Evolutionary conservation across 2,888 invertebrate species (phyloP), one percentile per base, ranked within the genome.

Genomic region (Leptothorax acervorum): DNA sequence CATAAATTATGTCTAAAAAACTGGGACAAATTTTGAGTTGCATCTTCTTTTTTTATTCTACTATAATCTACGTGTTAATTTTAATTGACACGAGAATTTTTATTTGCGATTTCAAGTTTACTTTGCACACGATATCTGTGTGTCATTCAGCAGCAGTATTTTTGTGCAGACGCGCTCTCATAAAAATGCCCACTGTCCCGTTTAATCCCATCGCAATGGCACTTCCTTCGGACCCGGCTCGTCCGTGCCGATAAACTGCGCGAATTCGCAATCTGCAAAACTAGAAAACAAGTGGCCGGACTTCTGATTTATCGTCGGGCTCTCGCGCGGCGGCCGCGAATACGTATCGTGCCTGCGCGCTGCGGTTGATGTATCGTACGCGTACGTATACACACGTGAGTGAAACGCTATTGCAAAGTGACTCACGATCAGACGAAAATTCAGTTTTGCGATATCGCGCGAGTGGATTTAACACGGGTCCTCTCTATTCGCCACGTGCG

Each of bases 231-330:
- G 74, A 84, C 87, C 45, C 84, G 76, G 75, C 84, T 85, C 82
- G 85, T 79, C 53, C 86, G 63, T n/a, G n/a, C 57, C 76, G 86
- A 75, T 83, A 87, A 87, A 82, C 71, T 65, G 82, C 79, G 89
- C 89, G 85, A 91, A 91, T 91, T 90, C 82, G 87, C 84, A 90
- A 92, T 92, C 90, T 88, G 88, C 82, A 87, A 88, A 89, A 90
- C 88, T 86, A 82, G 83, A 83, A 88, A 88, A 89, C 86, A 86
- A 88, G 85, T 91, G 84, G 82, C 84, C 83, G 87, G 90, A 88
- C 87, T 90, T 85, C 83, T 90, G 92, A 92, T 92, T 92, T 92
- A 92, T 90, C 68, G 83, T 78, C 48, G 62, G 15, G 51, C 15
- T 84, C 83, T 79, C 79, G 79, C 73, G 48, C 23, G 57, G 18